Conservation (phyloP, 2,113 vertebrate species). For the Anarhynchus alexandrinus region DNA sequence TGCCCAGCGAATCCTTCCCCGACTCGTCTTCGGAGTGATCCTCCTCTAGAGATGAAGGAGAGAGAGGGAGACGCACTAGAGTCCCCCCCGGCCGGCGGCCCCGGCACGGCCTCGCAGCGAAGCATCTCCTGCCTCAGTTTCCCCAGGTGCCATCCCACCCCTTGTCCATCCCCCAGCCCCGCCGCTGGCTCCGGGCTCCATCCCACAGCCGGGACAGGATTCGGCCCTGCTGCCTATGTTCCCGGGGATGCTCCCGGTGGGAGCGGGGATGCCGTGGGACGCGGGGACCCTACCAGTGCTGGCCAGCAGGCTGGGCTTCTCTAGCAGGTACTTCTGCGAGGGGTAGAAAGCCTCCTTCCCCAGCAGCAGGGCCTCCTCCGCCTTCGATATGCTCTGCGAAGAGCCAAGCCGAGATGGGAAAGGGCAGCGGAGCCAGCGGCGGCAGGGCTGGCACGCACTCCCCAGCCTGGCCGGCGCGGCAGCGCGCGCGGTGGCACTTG, state of each 20-base stretch:
- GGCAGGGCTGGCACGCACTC: background rate
- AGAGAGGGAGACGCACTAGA: conserved; percentile 24
- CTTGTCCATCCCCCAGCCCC: too few relatives aligned
- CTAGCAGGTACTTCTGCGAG: conserved; percentile 86
- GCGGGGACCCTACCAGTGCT: conserved; percentile 76
- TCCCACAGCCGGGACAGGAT: background rate
- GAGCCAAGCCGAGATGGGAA: conserved; percentile 30
- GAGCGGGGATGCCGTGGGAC: accelerated
- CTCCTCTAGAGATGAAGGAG: conserved; percentile 78
- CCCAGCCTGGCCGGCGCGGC: background rate
- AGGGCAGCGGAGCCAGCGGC: background rate
- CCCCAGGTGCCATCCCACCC: background rate
- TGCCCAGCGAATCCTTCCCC: conserved; percentile 77
- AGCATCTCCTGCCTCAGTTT: background rate
- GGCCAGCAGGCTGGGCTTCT: conserved; percentile 80
- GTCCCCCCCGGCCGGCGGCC: accelerated
- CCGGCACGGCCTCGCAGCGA: accelerated
- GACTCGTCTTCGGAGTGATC: conserved; percentile 84
- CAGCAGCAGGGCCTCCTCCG: conserved; percentile 81
- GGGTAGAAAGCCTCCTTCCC: conserved; percentile 90
- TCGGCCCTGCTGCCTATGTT: accelerated
- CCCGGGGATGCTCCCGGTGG: background rate
- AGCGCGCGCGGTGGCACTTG: conserved; percentile 33
- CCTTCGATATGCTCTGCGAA: conserved; percentile 81
- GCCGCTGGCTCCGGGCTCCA: background rate